Evolutionary conservation across 1,140 invertebrate genomes (phyloP), one percentile per base, ranked within the genome.

Genomic region (Euura lappo): DNA sequence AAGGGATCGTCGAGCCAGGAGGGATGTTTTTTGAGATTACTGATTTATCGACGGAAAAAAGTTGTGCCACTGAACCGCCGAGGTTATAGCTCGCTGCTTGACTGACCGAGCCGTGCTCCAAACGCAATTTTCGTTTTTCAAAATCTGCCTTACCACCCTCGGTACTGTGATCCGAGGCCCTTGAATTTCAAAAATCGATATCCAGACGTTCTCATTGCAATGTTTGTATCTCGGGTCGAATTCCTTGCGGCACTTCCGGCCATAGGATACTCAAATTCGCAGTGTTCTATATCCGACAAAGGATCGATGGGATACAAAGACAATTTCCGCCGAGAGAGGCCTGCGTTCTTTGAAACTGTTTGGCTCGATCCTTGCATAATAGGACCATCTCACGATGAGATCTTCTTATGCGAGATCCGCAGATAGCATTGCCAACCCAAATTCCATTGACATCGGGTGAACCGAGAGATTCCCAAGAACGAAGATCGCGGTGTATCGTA

Each of bases 1-100:
- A 60, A n/a, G 51, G 51, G 51, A 2, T 60, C 51, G 51, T 60
- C 13, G 51, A 60, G 51, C 10, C 51, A 60, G 13, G 51, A 60
- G 51, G 51, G 51, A 60, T 60, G 51, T 60, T 60, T 60, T 60
- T n/a, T 60, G 51, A 60, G 51, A 60, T 60, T 60, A 60, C 51
- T 60, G 51, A 60, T 60, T 60, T 60, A 60, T 60, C 51, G 51
- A 60, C 13, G 51, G 51, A n/a, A 60, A 60, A 60, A 60, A 51
- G 47, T 8, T 4, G 13, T n/a, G 51, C 8, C 10, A 28, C 28
- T 28, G 28, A 28, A 28, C 28, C 28, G 28, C 28, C 28, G 28
- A 1, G 28, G 28, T 28, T 28, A 28, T 28, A 28, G 28, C 28
- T 28, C 28, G 28, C 28, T 28, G 28, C 28, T 28, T 28, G 28